Conservation (phyloP, 2,113 vertebrate genomes). For the Sakesphorus luctuosus region DNA sequence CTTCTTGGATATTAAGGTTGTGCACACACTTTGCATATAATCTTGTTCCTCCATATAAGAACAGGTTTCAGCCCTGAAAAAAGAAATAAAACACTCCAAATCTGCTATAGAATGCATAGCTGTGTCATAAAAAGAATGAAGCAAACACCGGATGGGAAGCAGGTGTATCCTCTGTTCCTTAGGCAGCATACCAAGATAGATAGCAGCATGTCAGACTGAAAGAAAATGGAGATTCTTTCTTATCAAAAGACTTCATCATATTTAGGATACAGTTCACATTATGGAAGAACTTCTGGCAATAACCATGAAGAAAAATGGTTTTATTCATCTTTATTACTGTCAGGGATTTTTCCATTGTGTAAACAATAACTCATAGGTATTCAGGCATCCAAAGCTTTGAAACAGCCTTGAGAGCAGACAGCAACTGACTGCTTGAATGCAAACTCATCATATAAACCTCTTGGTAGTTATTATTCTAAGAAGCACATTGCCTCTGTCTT, state of each 20-base stretch:
- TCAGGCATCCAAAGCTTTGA: slow-evolving; percentile 13
- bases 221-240: neutral
- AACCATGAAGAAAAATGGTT: neutral
- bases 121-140: neutral
- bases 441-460: neutral
- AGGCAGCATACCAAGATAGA: neutral
- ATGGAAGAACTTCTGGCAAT: slow-evolving; percentile 16
- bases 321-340: slow-evolving; percentile 24
- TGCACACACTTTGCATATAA: neutral
- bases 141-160: neutral
- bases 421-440: slow-evolving; percentile 1
- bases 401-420: slow-evolving; percentile 32
- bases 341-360: neutral
- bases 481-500: neutral
- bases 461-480: slow-evolving; percentile 43
- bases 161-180: neutral
- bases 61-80: neutral
- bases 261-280: neutral
- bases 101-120: neutral
- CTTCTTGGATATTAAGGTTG: neutral
- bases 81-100: neutral
- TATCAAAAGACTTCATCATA: neutral
- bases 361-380: slow-evolving; percentile 12
- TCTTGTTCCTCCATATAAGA: neutral
- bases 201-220: neutral